phyloP scores from a whole-genome alignment of 30 jellyfish, hydroid and myxozoan species.

The Pseudorhiza aurosa region DNA sequence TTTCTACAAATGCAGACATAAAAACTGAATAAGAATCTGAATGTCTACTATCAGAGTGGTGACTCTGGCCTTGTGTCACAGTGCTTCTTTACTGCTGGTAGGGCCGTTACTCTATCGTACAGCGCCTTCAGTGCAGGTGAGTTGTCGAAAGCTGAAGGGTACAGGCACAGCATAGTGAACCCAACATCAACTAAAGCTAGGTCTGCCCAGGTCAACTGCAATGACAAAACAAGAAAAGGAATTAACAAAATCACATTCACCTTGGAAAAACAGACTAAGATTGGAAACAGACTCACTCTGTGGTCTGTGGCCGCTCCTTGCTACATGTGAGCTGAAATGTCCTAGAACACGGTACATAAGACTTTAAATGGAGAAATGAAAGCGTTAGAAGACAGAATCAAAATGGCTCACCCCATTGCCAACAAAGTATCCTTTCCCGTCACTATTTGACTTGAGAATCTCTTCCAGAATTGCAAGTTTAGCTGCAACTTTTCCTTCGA shows the following conservation, averaged over 20 bases:
- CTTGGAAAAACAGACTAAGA: too few relatives aligned
- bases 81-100: conserved; percentile 33
- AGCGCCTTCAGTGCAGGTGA: conserved; percentile 57
- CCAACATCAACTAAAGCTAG: conserved; percentile 24
- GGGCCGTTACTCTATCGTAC: conserved; percentile 30
- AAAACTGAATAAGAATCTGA: too few relatives aligned
- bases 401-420: conserved; percentile 46
- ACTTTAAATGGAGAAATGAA: too few relatives aligned
- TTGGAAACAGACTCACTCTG: too few relatives aligned
- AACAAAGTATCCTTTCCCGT: conserved; percentile 52
- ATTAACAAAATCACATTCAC: not conserved
- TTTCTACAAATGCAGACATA: not conserved
- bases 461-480: conserved; percentile 33
- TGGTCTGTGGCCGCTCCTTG: too few relatives aligned
- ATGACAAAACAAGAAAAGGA: not conserved
- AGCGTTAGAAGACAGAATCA: too few relatives aligned
- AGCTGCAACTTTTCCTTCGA: conserved; percentile 31
- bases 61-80: conserved; percentile 45
- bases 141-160: conserved; percentile 28
- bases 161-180: not conserved
- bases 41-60: not conserved
- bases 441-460: conserved; percentile 33
- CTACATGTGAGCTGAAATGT: too few relatives aligned
- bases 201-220: conserved; percentile 74
- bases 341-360: too few relatives aligned